Conservation (phyloP, 2,888 invertebrate species). For the Julus scanicus region DNA sequence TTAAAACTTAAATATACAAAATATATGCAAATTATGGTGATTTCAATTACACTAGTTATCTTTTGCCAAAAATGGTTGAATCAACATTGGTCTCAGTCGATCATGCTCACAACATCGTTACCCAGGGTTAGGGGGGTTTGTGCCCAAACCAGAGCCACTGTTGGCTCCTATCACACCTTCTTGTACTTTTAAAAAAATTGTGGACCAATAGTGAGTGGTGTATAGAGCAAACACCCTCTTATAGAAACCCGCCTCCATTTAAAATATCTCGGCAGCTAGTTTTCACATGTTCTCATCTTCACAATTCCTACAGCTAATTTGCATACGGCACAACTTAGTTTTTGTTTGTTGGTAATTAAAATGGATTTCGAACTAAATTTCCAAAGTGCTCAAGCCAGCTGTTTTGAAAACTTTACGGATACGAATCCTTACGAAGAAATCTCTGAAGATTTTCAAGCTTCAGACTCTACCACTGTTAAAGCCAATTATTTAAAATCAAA, state of each 20-base stretch:
- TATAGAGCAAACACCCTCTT: neutral
- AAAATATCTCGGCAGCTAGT: neutral
- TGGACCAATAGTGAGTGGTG: neutral
- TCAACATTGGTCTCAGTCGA: neutral
- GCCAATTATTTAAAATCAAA: neutral
- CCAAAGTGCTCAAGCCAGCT: neutral
- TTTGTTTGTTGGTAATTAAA: neutral
- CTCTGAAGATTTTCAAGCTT: neutral
- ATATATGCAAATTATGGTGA: no score
- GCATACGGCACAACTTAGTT: neutral
- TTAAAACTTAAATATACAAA: no score
- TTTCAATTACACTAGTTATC: no score
- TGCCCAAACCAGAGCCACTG: neutral
- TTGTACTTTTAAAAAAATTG: neutral
- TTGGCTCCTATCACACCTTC: slow-evolving; percentile 28
- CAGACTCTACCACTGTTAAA: neutral
- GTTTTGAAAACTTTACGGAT: neutral
- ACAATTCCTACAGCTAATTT: neutral
- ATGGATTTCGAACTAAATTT: neutral
- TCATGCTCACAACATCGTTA: neutral
- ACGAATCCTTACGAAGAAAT: neutral
- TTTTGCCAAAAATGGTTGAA: neutral
- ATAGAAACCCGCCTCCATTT: slow-evolving; percentile 22
- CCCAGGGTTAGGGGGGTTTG: neutral
- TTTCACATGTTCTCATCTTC: neutral